phyloP scores from a whole-genome alignment of 2,797 vertebrate species.

The Cephalopachus bancanus region DNA sequence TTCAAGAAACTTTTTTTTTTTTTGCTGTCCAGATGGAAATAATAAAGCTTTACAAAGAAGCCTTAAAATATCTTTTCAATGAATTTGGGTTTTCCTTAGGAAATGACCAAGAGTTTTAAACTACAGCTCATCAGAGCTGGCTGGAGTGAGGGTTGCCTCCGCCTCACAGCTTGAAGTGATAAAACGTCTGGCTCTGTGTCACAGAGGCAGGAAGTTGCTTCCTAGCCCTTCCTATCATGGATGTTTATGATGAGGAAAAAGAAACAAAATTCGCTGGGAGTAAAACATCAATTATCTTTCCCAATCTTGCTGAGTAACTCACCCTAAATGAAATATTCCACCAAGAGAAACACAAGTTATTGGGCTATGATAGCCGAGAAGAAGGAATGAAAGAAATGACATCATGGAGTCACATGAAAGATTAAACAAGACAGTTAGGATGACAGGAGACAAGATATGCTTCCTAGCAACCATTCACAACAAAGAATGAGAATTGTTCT shows the following conservation, averaged over 20 bases:
- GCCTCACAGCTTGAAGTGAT: conserved; percentile 68
- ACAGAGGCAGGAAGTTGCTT: conserved; percentile 71
- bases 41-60: neutral
- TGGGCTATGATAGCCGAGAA: conserved; percentile 63
- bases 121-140: conserved; percentile 23
- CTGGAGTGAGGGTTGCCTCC: neutral
- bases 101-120: conserved; percentile 73
- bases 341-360: conserved; percentile 80
- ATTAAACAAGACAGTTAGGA: neutral
- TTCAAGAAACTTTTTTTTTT: neutral
- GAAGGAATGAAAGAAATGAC: conserved; percentile 61
- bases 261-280: conserved; percentile 53
- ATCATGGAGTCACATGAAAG: conserved; percentile 52
- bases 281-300: conserved; percentile 57
- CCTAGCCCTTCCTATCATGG: conserved; percentile 42
- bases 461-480: conserved; percentile 62
- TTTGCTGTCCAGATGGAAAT: conserved; percentile 38
- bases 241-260: conserved; percentile 69
- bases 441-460: neutral
- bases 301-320: conserved; percentile 67
- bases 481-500: conserved; percentile 14
- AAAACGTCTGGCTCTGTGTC: conserved; percentile 71
- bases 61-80: conserved; percentile 72
- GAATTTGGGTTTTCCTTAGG: conserved; percentile 67
- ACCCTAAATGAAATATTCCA: conserved; percentile 60